Percentiles rank a stretch among this genome's conserved stretches.
These are phyloP conservation scores for Laspeyria flexula DNA, from an alignment of 2,888 invertebrate species.

Conservation along the genomic window DNA sequence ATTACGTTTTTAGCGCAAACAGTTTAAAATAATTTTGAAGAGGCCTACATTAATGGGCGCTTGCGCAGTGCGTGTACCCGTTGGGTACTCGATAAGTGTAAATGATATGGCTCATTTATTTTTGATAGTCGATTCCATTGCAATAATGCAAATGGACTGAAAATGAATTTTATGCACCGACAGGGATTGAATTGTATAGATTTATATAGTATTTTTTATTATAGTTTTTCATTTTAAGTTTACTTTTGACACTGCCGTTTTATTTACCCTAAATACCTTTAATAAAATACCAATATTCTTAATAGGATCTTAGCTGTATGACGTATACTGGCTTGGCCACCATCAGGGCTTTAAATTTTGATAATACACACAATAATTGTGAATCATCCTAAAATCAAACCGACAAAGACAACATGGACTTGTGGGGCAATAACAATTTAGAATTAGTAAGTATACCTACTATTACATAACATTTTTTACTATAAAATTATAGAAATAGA, in stretches of 20 bases:
- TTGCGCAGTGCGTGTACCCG: slow-evolving; percentile 28
- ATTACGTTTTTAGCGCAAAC: too few species aligned
- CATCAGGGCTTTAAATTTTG: too few species aligned
- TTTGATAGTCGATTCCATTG: slow-evolving; percentile 43
- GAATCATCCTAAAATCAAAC: too few species aligned
- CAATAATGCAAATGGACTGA: slow-evolving; percentile 32
- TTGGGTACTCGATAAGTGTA: slow-evolving; percentile 15
- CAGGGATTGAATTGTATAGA: slow-evolving; percentile 74
- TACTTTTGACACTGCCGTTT: slow-evolving; percentile 12
- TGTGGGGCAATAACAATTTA: too few species aligned
- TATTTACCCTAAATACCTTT: neutral
- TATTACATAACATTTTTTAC: too few species aligned
- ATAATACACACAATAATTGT: too few species aligned
- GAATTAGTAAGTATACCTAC: too few species aligned
- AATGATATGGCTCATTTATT: slow-evolving; percentile 48
- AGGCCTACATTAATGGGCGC: slow-evolving; percentile 1
- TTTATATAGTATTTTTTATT: slow-evolving; percentile 63
- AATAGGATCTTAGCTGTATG: too few species aligned
- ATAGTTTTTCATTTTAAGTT: slow-evolving; percentile 47
- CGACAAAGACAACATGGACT: too few species aligned
- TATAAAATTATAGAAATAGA: too few species aligned
- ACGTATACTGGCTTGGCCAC: too few species aligned
- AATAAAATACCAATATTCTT: too few species aligned
- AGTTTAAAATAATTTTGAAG: neutral
- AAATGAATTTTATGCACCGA: slow-evolving; percentile 66